phyloP scores from a whole-genome alignment of 2,113 vertebrate species.

The Stegastes partitus region DNA sequence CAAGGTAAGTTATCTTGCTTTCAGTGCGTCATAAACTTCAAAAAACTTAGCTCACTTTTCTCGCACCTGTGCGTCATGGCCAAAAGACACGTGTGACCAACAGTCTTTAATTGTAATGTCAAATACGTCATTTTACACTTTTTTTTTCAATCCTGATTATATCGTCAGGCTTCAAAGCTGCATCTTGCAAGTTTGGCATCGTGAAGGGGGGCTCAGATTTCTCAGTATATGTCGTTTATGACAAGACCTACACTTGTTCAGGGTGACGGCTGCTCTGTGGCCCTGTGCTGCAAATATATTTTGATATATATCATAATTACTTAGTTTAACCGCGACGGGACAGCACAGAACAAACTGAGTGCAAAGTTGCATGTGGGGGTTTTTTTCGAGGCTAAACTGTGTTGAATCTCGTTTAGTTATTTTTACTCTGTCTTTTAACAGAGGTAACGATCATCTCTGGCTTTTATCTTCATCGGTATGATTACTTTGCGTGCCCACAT shows the following conservation, averaged over 20 bases:
- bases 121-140: slow-evolving; percentile 23
- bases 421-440: slow-evolving; percentile 50
- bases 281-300: background rate
- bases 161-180: background rate
- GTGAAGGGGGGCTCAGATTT: background rate
- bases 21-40: background rate
- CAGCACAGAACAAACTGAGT: slow-evolving; percentile 1
- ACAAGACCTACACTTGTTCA: background rate
- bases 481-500: background rate
- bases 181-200: background rate
- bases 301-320: background rate
- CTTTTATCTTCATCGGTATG: slow-evolving; percentile 56
- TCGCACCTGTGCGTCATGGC: background rate
- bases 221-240: background rate
- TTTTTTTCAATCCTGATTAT: background rate
- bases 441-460: background rate
- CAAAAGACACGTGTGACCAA: background rate
- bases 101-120: background rate
- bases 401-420: background rate
- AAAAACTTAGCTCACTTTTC: background rate
- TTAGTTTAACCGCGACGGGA: slow-evolving; percentile 10
- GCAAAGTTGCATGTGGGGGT: slow-evolving; percentile 23
- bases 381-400: slow-evolving; percentile 32
- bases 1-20: background rate
- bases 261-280: background rate